phyloP scores from a whole-genome alignment of 2,888 invertebrate genomes.

The Imbricaverruca yamaguchii region DNA sequence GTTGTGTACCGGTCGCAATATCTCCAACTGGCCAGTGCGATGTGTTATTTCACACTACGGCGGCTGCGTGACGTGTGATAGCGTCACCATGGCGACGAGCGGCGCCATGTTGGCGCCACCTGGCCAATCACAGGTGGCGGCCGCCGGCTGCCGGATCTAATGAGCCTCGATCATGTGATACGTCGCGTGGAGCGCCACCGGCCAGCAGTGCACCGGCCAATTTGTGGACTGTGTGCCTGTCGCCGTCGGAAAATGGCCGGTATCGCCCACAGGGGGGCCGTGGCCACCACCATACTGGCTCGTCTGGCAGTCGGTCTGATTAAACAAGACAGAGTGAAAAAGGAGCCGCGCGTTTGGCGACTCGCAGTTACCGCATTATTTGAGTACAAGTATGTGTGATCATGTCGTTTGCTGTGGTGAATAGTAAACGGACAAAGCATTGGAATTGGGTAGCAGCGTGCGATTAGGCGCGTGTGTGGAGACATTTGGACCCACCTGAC shows the following conservation, averaged over 20 bases:
- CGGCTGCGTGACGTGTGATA: neutral
- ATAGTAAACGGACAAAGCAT: too few relatives aligned
- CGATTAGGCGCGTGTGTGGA: too few relatives aligned
- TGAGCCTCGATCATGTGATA: neutral
- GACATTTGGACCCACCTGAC: too few relatives aligned
- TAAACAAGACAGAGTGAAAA: neutral
- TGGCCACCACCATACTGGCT: neutral
- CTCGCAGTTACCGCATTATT: too few relatives aligned
- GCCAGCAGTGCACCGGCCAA: neutral
- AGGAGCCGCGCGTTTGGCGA: neutral
- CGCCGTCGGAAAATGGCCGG: neutral
- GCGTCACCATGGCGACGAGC: conserved; percentile 1
- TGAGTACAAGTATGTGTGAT: too few relatives aligned
- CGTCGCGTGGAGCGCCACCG: neutral
- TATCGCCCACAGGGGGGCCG: neutral
- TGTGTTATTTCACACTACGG: too few relatives aligned
- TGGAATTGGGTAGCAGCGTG: too few relatives aligned
- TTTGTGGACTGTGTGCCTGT: neutral
- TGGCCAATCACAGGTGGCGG: neutral
- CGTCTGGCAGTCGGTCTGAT: neutral
- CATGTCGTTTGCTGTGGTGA: too few relatives aligned
- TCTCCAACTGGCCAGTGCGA: too few relatives aligned
- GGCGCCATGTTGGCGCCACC: neutral
- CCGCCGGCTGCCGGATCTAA: neutral
- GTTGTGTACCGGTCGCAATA: too few relatives aligned